A percentile compares a stretch with the other conserved stretches of the same genome.
phyloP scores from a whole-genome alignment of 37 sponge, comb jelly and placozoan genomes.

The Axinella damicornis region DNA sequence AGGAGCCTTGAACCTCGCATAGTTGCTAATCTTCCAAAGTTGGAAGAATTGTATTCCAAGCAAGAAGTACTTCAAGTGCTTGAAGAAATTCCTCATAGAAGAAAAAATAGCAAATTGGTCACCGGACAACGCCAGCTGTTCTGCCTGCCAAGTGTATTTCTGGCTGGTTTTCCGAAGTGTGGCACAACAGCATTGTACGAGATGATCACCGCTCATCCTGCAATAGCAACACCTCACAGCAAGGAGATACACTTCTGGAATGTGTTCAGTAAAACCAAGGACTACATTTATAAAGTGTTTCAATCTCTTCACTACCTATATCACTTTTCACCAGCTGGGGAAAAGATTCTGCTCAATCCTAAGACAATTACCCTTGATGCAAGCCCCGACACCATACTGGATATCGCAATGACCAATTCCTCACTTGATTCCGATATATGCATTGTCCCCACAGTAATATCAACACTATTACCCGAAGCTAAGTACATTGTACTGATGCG shows the following conservation, averaged over 20 bases:
- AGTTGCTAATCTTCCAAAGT: not conserved
- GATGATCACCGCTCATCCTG: not conserved
- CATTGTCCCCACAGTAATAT: not conserved
- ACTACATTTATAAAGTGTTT: not conserved
- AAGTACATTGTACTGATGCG: constrained; percentile 39
- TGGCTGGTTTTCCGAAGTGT: constrained; percentile 15
- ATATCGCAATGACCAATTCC: too few relatives aligned
- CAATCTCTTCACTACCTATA: not conserved
- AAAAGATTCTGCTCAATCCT: not conserved
- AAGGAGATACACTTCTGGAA: constrained; percentile 18
- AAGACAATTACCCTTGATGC: not conserved
- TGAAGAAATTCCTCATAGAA: too few relatives aligned
- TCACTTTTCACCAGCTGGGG: not conserved
- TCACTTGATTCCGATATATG: not conserved
- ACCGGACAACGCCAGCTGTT: too few relatives aligned
- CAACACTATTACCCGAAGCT: not conserved
- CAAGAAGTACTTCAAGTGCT: too few relatives aligned
- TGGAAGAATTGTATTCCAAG: not conserved
- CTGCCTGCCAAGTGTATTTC: constrained; percentile 7
- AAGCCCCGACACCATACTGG: not conserved
- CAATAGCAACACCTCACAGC: not conserved
- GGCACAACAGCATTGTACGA: not conserved
- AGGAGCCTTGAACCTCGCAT: not conserved
- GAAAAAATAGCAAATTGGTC: too few relatives aligned
- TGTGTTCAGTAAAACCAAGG: not conserved